Percentiles rank a stretch among this genome's conserved stretches.
Conservation (phyloP, 2,797 vertebrate species). For the Dendrocincla tyrannina region DNA sequence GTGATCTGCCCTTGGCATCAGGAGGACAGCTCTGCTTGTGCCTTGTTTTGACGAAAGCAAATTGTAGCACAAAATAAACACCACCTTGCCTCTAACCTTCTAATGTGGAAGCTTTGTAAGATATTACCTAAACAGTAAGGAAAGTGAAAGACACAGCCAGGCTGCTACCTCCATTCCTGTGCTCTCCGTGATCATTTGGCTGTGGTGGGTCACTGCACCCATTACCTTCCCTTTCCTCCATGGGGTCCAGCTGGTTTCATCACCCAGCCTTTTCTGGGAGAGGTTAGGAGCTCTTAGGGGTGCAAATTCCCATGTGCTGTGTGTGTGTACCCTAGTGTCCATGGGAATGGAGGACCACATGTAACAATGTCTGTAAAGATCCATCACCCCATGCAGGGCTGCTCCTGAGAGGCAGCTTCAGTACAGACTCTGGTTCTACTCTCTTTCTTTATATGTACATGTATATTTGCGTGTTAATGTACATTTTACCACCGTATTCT, state of each 20-base stretch:
- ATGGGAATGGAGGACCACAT: not conserved
- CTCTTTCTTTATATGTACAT: not conserved
- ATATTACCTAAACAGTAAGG: too few relatives aligned
- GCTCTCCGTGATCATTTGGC: fast-evolving
- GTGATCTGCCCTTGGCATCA: not conserved
- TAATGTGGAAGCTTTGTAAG: not conserved
- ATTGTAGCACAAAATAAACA: not conserved
- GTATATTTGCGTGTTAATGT: not conserved
- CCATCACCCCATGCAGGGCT: fast-evolving
- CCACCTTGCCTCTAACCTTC: not conserved
- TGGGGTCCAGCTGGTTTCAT: not conserved
- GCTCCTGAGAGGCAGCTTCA: not conserved
- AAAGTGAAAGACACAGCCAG: not conserved
- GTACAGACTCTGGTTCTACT: fast-evolving
- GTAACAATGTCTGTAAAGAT: not conserved
- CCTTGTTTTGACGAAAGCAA: not conserved
- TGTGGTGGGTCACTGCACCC: not conserved
- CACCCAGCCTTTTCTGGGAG: not conserved
- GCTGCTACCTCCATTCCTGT: not conserved
- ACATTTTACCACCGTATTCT: not conserved
- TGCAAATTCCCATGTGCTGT: not conserved
- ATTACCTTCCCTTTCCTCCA: not conserved
- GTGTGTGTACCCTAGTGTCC: not conserved
- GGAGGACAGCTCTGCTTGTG: not conserved
- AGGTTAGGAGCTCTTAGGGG: not conserved